Evolutionary conservation across 2,888 invertebrate species (phyloP).

Genomic region (Ceriagrion tenellum): DNA sequence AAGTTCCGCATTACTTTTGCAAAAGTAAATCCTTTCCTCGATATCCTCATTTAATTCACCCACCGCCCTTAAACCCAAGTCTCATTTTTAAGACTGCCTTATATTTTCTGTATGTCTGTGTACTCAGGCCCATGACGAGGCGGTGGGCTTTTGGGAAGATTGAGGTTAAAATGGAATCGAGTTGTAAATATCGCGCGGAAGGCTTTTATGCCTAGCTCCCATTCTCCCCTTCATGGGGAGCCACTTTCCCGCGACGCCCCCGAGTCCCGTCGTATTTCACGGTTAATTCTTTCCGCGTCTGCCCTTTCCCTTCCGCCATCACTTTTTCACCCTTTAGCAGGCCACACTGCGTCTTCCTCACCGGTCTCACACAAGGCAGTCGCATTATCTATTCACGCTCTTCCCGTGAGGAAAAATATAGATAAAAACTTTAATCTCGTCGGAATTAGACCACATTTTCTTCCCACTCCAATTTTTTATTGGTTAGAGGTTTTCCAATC

Average conservation of each 20-base stretch:
- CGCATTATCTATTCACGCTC: slow-evolving; percentile 8
- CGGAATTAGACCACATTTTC: slow-evolving; percentile 1
- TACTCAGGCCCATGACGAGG: too few species aligned
- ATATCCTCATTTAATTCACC: too few species aligned
- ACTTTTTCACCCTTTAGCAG: background rate
- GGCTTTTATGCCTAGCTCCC: slow-evolving; percentile 7
- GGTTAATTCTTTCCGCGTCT: background rate
- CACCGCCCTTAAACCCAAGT: too few species aligned
- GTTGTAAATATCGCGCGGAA: slow-evolving; percentile 14
- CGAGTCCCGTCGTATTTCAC: background rate
- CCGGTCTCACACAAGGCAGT: background rate
- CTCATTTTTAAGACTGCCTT: too few species aligned
- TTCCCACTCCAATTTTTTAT: background rate
- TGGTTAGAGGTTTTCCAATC: background rate
- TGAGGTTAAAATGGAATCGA: background rate
- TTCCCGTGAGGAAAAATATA: background rate
- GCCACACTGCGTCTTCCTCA: background rate
- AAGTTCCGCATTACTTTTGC: too few species aligned
- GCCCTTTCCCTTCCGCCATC: background rate
- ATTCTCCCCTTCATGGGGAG: background rate
- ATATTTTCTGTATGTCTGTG: too few species aligned
- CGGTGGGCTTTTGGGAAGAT: too few species aligned
- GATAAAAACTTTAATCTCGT: background rate
- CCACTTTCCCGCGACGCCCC: background rate
- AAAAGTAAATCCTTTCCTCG: too few species aligned